A percentile compares a stretch with the other conserved stretches of the same genome.
Conservation (phyloP, 2,888 invertebrate species). For the Protonemura montana region DNA sequence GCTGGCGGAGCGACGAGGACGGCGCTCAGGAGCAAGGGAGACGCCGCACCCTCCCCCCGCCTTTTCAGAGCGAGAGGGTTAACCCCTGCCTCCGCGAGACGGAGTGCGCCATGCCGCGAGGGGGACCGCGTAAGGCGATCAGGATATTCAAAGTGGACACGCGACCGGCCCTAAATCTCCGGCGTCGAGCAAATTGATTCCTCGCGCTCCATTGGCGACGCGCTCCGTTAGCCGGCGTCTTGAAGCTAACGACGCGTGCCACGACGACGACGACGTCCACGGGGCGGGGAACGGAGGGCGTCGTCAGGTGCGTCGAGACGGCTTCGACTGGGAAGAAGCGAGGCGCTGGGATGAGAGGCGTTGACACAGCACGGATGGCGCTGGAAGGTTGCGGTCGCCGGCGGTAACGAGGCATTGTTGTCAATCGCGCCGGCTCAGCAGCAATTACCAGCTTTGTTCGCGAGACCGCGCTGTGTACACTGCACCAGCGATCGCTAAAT, state of each 20-base stretch:
- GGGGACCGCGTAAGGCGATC: slow-evolving; percentile 44
- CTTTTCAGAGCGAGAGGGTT: no score
- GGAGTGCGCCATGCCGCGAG: neutral
- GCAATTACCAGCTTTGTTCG: slow-evolving; percentile 21
- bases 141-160: slow-evolving; percentile 42
- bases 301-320: neutral
- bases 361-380: neutral
- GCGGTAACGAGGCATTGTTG: slow-evolving; percentile 22
- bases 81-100: neutral
- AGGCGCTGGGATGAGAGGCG: no score
- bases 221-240: neutral
- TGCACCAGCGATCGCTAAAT: neutral
- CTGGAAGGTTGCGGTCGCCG: neutral
- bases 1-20: no score
- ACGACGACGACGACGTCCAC: neutral
- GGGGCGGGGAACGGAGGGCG: neutral
- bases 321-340: no score
- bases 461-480: neutral
- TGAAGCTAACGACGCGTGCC: neutral
- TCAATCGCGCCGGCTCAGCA: slow-evolving; percentile 23
- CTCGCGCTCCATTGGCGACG: neutral
- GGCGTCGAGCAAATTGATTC: slow-evolving; percentile 27
- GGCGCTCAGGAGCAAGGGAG: no score
- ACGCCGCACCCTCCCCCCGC: neutral
- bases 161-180: slow-evolving; percentile 31